phyloP scores from a whole-genome alignment of 2,113 vertebrate genomes.

The Ochotona princeps region DNA sequence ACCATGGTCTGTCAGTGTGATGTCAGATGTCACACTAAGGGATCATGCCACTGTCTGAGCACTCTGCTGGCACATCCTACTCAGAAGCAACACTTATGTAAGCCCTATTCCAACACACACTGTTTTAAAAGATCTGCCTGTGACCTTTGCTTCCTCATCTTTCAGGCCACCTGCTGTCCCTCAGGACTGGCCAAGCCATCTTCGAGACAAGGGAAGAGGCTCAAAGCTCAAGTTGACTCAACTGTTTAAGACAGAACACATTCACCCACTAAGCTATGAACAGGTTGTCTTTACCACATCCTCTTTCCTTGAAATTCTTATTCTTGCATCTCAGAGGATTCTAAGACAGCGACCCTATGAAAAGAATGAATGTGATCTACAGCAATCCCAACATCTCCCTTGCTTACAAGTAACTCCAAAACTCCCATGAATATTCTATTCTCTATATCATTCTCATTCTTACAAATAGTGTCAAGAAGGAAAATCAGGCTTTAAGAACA shows the following conservation, averaged over 20 bases:
- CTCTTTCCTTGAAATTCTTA: not conserved
- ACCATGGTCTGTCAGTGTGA: not conserved
- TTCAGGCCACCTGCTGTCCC: not conserved
- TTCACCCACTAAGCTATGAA: not conserved
- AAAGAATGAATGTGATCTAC: not conserved
- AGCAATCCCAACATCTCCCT: not conserved
- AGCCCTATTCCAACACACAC: not conserved
- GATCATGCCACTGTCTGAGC: not conserved
- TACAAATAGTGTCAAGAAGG: not conserved
- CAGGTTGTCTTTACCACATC: not conserved
- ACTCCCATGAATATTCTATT: not conserved
- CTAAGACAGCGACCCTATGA: not conserved
- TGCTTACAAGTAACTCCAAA: not conserved
- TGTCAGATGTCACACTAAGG: not conserved
- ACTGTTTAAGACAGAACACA: not conserved
- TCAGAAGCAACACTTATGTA: not conserved
- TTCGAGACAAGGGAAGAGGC: not conserved
- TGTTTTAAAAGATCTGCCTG: not conserved
- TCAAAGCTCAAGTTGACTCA: not conserved
- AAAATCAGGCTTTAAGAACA: not conserved
- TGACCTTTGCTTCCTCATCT: not conserved
- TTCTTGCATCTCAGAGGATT: not conserved
- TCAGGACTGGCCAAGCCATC: not conserved
- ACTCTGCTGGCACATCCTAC: not conserved
- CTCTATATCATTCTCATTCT: not conserved